Percentiles rank a stretch among this genome's conserved stretches.
These are phyloP conservation scores for Pelecanus crispus DNA, from an alignment of 2,113 vertebrate species.

Conservation along the genomic window DNA sequence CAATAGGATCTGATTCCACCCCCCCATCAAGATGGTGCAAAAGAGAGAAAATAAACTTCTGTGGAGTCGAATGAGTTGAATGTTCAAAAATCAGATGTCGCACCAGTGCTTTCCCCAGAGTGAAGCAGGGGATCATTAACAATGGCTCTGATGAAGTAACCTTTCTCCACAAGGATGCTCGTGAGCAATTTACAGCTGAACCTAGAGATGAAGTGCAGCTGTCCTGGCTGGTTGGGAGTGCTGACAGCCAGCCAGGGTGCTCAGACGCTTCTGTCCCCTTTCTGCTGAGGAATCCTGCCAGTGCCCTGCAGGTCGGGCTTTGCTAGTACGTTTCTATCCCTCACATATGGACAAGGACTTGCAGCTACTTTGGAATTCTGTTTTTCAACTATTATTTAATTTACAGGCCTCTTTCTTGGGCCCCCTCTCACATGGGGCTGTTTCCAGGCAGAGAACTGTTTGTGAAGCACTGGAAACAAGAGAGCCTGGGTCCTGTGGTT, in stretches of 20 bases:
- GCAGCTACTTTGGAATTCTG: background rate
- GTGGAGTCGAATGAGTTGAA: background rate
- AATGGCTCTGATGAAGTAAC: background rate
- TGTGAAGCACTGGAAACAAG: background rate
- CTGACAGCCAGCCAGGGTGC: background rate
- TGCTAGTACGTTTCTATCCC: background rate
- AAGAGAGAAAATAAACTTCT: slow-evolving; percentile 3
- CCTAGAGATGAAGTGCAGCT: background rate
- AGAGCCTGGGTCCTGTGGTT: background rate
- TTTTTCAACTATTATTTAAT: background rate
- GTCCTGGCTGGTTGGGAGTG: background rate
- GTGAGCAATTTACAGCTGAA: background rate
- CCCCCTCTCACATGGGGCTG: background rate
- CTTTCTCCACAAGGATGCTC: background rate
- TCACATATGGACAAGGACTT: background rate
- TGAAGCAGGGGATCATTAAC: background rate
- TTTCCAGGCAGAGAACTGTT: background rate
- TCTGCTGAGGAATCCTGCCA: background rate
- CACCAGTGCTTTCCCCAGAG: background rate
- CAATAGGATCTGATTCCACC: background rate
- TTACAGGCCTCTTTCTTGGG: background rate
- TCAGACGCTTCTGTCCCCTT: background rate
- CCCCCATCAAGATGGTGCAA: background rate
- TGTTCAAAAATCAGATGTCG: background rate
- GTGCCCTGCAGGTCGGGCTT: background rate